These are phyloP conservation scores for Scrobipalpa atriplicella DNA, from an alignment of 2,888 invertebrate genomes.

Conservation along the genomic window DNA sequence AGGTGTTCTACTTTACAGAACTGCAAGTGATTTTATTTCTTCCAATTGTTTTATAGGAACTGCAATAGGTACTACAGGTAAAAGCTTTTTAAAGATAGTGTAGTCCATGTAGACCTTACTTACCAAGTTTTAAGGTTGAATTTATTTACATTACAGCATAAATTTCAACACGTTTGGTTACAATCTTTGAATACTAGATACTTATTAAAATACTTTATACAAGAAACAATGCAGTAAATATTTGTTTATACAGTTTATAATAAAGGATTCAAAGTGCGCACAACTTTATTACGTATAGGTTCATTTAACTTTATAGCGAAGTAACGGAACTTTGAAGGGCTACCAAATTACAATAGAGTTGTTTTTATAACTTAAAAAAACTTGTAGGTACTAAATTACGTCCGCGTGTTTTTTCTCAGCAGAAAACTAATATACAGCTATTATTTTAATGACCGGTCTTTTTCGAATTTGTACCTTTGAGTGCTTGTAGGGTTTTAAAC, in stretches of 20 bases:
- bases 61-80: neutral
- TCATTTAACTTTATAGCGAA: slow-evolving; percentile 4
- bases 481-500: too few relatives aligned
- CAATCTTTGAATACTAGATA: too few relatives aligned
- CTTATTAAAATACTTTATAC: neutral
- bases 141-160: neutral
- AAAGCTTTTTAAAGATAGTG: neutral
- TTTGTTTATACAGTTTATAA: neutral
- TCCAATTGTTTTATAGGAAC: neutral
- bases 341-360: neutral
- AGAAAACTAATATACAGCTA: too few relatives aligned
- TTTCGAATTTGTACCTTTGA: too few relatives aligned
- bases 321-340: neutral
- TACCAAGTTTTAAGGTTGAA: neutral
- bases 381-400: neutral
- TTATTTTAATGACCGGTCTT: too few relatives aligned
- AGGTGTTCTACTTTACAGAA: neutral
- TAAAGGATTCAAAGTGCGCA: slow-evolving; percentile 1
- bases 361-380: neutral
- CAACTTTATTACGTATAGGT: neutral
- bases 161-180: neutral
- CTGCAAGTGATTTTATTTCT: neutral
- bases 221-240: neutral
- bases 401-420: neutral
- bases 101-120: neutral